Evolutionary conservation across 2,888 invertebrate species (phyloP), one percentile per base, ranked within the genome.

Genomic region (Drosophila gaucha): DNA sequence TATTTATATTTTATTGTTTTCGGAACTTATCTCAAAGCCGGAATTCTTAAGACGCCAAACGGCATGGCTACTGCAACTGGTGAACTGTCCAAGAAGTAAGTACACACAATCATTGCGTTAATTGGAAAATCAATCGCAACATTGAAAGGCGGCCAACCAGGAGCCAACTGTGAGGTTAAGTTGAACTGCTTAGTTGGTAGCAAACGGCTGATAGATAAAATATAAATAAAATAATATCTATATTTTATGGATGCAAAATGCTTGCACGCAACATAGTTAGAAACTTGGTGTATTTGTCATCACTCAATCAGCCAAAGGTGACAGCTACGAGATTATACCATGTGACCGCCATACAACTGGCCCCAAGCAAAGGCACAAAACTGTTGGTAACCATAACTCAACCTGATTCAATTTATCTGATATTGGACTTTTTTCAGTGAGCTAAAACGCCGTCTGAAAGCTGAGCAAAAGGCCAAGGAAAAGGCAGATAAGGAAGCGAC

Each of bases 381-480:
- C 78, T 89, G 90, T 90, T 86, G 66, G 74, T 85, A 63, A 24
- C 38, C 28, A 28, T 8, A 16, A 35, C 12, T 24, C 12, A 8
- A 1, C 30, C 52, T 22, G n/a, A 30, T 41, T 24, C 12, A 18
- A 52, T 30, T 12, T 33, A 6, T 24, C 33, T 47, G 6, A 50
- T 41, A 35, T 39, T 46, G 3, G n/a, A 2, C 3, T 6, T 74
- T 77, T 63, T 93, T 93, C 92, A 99, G 99, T 94, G 99, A 99
- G 92, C 93, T 97, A 78, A 99, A 99, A 93, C 94, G 99, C 63
- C 94, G 97, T 10, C 90, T 96, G 59, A 99, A 99, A 92, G 96
- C 96, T 8, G 97, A 98, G 89, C 96, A 98, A 91, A 99, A 99
- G 90, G 95, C 96, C 10, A 96, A 97, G 90, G 97, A 98, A 87